Base-by-base conservation (phyloP, 2,888 invertebrate genomes). In the Busseola fusca region DNA sequence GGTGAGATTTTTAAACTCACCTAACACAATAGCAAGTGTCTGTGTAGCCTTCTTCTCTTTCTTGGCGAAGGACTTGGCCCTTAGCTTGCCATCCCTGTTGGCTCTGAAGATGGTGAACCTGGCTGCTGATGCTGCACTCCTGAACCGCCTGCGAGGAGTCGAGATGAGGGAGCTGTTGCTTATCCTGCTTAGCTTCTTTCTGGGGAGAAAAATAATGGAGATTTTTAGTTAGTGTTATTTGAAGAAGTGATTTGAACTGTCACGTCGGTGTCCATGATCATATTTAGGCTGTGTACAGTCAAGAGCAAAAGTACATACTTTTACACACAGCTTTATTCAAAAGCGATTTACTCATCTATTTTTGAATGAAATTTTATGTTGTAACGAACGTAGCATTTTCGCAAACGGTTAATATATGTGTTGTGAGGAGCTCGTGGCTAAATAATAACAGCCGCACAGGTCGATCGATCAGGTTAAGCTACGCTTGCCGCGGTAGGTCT, bases 41-140 rank as follows among this genome's bases (percentile, higher is more conserved):
- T 99, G 99, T 34, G 99, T 99, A 25, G 99, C 99, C 93, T 99
- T 99, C 84, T 99, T 97, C 93, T 99, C 99, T 89, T 98, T 98
- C 93, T 98, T 98, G 54, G 98, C 98, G 40, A 98, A 98, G 27
- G 98, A 98, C 91, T 98, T 99, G 89, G 99, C 98, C 56, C 98
- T 96, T 92, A 99, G 98, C 93, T 99, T 99, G 87, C 98, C 98
- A 66, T 98, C 98, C 90, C 98, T 98, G 96, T 98, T 98, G 75
- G 98, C 98, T 91, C 98, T 97, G 96, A 98, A 98, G 91, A 98
- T 98, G 86, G 98, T 98, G 95, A 98, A 98, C 90, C 98, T 96
- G 65, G 97, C 97, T 3, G 97, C 97, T 1, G 97, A 96, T 0
- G 95, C 95, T n/a, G 95, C 95, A 56, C 91, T 93, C 78, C 95